Conservation (phyloP, 2,113 vertebrate genomes). For the Alexandromys fortis region DNA sequence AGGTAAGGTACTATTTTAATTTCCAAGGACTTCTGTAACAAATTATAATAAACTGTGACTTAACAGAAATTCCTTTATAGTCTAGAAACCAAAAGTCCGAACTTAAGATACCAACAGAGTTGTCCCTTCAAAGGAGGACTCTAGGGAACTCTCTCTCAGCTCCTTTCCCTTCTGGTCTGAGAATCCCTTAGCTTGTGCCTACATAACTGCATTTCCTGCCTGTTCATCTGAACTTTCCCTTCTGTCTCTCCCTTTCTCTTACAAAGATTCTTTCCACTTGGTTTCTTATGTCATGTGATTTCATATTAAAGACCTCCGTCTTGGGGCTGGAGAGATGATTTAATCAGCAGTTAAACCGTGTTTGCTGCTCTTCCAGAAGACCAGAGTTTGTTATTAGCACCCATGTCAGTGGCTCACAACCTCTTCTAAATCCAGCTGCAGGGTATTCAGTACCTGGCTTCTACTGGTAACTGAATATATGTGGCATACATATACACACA, state of each 20-base stretch:
- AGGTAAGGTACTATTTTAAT: background rate
- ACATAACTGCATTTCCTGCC: background rate
- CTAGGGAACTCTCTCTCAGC: background rate
- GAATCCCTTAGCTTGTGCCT: background rate
- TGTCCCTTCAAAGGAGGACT: background rate
- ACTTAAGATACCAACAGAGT: background rate
- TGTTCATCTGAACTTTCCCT: background rate
- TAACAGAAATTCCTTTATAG: conserved; percentile 23
- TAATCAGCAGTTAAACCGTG: background rate
- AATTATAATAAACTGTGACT: background rate
- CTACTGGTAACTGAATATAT: background rate
- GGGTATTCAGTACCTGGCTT: background rate
- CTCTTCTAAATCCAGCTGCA: background rate
- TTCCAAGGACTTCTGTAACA: background rate
- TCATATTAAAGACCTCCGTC: background rate
- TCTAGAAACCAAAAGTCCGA: background rate
- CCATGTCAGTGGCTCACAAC: background rate
- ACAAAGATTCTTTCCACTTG: background rate
- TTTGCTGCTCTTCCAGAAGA: background rate
- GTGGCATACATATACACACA: background rate
- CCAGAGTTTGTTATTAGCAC: background rate
- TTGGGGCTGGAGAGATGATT: background rate
- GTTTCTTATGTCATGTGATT: conserved; percentile 1
- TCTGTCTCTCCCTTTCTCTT: background rate
- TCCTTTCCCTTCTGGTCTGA: background rate